Conservation (phyloP, 2,113 vertebrate genomes). For the Misgurnus mizolepis region DNA sequence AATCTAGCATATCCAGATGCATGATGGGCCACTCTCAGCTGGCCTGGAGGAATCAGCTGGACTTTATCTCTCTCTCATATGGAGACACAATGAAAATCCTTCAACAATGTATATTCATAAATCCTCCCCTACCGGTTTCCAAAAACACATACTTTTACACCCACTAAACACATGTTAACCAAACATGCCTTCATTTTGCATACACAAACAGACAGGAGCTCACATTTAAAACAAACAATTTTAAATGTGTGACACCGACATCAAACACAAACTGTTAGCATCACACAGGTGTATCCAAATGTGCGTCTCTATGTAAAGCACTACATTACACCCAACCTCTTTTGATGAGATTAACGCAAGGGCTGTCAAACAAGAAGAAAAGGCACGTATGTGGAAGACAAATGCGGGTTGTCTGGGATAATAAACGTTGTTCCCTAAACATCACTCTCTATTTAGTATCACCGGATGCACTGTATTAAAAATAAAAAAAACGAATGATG, state of each 20-base stretch:
- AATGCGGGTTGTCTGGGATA: neutral
- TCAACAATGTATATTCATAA: constrained; percentile 33
- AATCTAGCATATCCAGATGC: constrained; percentile 21
- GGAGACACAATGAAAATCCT: constrained; percentile 31
- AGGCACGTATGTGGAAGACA: neutral
- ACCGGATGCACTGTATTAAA: neutral
- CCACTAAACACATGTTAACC: neutral
- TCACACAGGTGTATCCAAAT: constrained; percentile 7
- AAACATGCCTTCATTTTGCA: neutral
- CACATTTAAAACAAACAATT: constrained; percentile 7
- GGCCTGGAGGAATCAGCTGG: constrained; percentile 37
- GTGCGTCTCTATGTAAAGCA: neutral
- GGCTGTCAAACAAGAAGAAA: neutral
- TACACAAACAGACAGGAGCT: neutral
- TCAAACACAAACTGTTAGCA: constrained; percentile 2
- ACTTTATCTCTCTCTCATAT: neutral
- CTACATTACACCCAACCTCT: neutral
- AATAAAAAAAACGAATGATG: constrained; percentile 2
- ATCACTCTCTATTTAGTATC: neutral
- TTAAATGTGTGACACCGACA: constrained; percentile 12
- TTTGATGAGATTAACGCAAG: neutral
- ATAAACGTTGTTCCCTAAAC: constrained; percentile 1
- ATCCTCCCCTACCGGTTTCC: neutral
- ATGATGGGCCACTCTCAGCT: constrained; percentile 46
- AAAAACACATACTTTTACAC: constrained; percentile 19